Conservation (phyloP, 2,888 invertebrate genomes). For the Taphrorychus bicolor region DNA sequence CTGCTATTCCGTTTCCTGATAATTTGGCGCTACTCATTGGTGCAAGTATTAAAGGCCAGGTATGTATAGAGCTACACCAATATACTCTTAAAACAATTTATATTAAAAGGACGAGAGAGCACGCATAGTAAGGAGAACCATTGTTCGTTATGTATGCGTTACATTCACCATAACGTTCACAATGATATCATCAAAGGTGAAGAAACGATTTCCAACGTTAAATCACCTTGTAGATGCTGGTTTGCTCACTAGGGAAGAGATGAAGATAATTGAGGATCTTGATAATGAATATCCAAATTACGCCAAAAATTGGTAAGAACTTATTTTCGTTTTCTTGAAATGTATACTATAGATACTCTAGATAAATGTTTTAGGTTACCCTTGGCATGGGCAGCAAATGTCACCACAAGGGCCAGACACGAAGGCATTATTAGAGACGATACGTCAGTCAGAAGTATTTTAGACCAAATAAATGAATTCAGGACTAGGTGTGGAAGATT, state of each 20-base stretch:
- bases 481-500: constrained; percentile 76
- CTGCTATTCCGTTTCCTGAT: constrained; percentile 83
- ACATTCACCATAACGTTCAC: constrained; percentile 84
- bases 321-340: neutral
- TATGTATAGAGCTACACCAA: constrained; percentile 53
- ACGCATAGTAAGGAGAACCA: constrained; percentile 78
- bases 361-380: constrained; percentile 67
- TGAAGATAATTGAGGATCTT: constrained; percentile 76
- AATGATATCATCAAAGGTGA: constrained; percentile 84
- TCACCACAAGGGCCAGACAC: constrained; percentile 83
- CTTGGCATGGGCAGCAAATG: constrained; percentile 88
- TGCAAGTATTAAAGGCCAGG: constrained; percentile 79
- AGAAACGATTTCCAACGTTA: constrained; percentile 86
- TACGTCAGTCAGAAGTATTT: constrained; percentile 85
- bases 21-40: constrained; percentile 82
- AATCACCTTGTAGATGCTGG: constrained; percentile 84
- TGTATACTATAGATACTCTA: neutral
- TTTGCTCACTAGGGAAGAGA: constrained; percentile 79
- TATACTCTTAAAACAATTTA: neutral
- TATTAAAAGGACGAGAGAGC: constrained; percentile 73
- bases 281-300: constrained; percentile 82
- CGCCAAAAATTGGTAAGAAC: constrained; percentile 83
- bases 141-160: constrained; percentile 81
- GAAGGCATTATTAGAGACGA: constrained; percentile 88
- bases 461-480: constrained; percentile 84